Percentiles rank a stretch among this genome's conserved stretches.
Evolutionary conservation across 2,797 vertebrate genomes (phyloP).

Genomic region (Steatocranus sp.): DNA sequence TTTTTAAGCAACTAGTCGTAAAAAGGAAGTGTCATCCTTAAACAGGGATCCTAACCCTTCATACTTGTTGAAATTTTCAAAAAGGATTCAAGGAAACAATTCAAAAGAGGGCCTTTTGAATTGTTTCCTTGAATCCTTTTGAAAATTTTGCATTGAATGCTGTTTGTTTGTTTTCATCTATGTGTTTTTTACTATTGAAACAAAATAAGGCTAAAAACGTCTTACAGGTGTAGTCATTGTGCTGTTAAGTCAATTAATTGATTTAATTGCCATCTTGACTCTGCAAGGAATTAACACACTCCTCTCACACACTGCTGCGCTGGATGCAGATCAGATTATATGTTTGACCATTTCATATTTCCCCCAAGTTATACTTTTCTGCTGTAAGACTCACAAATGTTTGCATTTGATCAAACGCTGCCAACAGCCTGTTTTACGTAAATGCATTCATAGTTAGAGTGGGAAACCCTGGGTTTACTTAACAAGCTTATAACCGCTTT

Average conservation of each 20-base stretch:
- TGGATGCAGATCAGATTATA: accelerated
- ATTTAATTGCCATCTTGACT: not conserved
- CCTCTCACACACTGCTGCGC: accelerated
- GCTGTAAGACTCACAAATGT: not conserved
- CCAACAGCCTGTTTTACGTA: not conserved
- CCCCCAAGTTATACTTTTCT: not conserved
- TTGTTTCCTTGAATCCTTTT: not conserved
- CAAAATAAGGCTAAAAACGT: not conserved
- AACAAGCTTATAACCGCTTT: not conserved
- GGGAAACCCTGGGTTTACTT: not conserved
- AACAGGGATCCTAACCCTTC: not conserved
- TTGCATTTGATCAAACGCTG: not conserved
- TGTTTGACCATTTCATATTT: not conserved
- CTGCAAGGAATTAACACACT: not conserved
- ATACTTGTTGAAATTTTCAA: not conserved
- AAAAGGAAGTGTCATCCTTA: not conserved
- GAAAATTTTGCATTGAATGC: not conserved
- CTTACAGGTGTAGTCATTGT: not conserved
- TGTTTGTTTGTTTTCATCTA: not conserved
- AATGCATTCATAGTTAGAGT: accelerated
- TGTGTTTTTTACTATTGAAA: not conserved
- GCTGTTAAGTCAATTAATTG: not conserved
- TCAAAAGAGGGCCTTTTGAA: accelerated
- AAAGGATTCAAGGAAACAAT: not conserved
- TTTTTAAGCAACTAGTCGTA: not conserved